Evolutionary conservation across 1,140 invertebrate species (phyloP), one percentile per base, ranked within the genome.

Genomic region (Rhizoglyphus robini): DNA sequence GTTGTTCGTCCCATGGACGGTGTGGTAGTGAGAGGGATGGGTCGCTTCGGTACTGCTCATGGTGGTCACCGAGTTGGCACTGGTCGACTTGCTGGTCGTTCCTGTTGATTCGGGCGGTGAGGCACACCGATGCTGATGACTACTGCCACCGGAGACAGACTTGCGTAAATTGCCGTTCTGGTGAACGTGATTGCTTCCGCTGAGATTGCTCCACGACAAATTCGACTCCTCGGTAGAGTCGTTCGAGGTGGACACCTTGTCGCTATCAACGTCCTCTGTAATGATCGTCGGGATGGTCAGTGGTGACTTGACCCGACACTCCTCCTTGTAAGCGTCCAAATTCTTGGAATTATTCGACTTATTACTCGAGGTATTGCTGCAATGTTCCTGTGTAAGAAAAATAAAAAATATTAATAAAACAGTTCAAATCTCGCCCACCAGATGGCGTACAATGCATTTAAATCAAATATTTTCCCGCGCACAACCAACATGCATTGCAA

Each of bases 1-100:
- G n/a, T n/a, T n/a, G n/a, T n/a, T n/a, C n/a, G n/a, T n/a, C 15
- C 58, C 58, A 46, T 60, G 58, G 2, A 60, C 58, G 15, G 58
- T 60, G 29, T 60, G 58, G 29, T 60, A 60, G 27, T 29, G 15
- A 18, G 15, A 27, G 23, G 8, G 51, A 32, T 54, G 51, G 20
- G 51, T 18, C 36, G 36, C 8, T 25, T 54, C 51, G 23, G 51
- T 8, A 32, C 51, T 54, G 15, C 20, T 32, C 51, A 54, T 54
- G 8, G 51, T 54, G 20, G 8, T 25, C 51, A 20, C 20, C 23
- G 51, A 32, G 8, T 5, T 8, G 8, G 51, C 51, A 32, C 20
- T 54, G 20, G 23, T 18, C 36, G 36, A 41, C 36, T 41, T 41
- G 36, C 36, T 41, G 8, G 18, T 18, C 8, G 8, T 41, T 41